Base-by-base conservation (phyloP, 2,888 invertebrate genomes). In the Tridacna gigas region DNA sequence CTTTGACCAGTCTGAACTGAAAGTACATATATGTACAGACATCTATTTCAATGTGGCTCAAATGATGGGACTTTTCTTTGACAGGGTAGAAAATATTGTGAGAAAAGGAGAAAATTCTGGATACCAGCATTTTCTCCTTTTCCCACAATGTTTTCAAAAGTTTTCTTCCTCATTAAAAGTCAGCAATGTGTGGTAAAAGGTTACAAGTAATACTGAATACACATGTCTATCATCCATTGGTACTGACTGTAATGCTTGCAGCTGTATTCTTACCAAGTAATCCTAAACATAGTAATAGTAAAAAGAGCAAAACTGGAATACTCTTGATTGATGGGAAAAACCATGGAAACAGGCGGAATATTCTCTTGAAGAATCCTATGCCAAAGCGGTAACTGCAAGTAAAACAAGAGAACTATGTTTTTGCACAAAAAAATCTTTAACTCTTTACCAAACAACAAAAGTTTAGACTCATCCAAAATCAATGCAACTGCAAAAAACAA, bases 291-390 rank as follows among this genome's bases (percentile, higher is more conserved):
- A 95, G 90, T 0, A 95, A 93, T 25, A 92, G 86, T 18, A 92
- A 65, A 74, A 94, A 94, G 71, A 95, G 89, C 67, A 94, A 89
- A 20, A 91, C 86, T 26, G 95, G 92, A 22, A 89, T 86, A 75
- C 94, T 91, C 66, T 86, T 83, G 79, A 91, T 91, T 69, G 93
- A 89, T 13, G 95, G 95, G 86, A 95, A 95, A 82, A 95, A 89
- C 77, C 95, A 89, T 69, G 90, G 84, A 47, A 93, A 83, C 66
- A 95, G 90, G 37, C 91, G 90, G 80, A 91, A 90, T 82, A 95
- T 94, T 63, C 95, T 90, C 83, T 93, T 94, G 80, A 95, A 89
- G 87, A 95, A 95, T 51, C 61, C 56, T n/a, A 79, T 18, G 22
- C 74, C 79, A 74, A 79, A 79, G 12, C 51, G 61, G 37, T 79